Evolutionary conservation across 1,140 invertebrate species (phyloP), one percentile per base, ranked within the genome.

Genomic region (Chironomus striatipennis): DNA sequence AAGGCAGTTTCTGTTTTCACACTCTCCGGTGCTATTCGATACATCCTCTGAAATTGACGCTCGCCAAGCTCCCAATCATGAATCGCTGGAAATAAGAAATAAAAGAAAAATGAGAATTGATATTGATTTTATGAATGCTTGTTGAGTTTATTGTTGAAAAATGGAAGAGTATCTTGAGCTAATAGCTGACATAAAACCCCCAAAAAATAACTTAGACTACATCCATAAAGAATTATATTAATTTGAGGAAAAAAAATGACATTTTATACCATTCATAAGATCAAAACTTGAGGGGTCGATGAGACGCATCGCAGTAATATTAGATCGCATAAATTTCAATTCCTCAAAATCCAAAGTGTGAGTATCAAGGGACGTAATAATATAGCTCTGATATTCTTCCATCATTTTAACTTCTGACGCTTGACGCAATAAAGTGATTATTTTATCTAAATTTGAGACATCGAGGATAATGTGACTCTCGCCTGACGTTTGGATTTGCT

Each of bases 401-500:
- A 95, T 84, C 81, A 95, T 88, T 77, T 92, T 92, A 4, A 95
- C 87, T 81, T 95, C 90, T 77, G 89, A 87, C 0, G 93, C 93
- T 81, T 95, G 91, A 47, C 87, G 85, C 42, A 96, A 83, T 74
- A 95, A 86, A 0, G 85, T 79, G 0, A 88, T 78, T 0, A 94
- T 84, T 75, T 88, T 88, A 7, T 91, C 86, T 0, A 87, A 83
- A 0, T 86, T 81, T 77, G 24, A 34, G 24, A 93, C 93, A 77
- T 97, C 93, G 3, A 98, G 78, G 8, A 97, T 85, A 12, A 98
- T 88, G 77, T 91, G 88, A 20, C 86, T 88, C 77, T 92, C 90
- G 0, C 87, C 86, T 0, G 88, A 87, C 0, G 85, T 83, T 76
- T 90, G 89, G 42, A 97, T 86, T 76, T 93, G 87, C 81, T 95